Evolutionary conservation across 2,797 vertebrate genomes (phyloP), one percentile per base, ranked within the genome.

Genomic region (Propithecus perrieri): DNA sequence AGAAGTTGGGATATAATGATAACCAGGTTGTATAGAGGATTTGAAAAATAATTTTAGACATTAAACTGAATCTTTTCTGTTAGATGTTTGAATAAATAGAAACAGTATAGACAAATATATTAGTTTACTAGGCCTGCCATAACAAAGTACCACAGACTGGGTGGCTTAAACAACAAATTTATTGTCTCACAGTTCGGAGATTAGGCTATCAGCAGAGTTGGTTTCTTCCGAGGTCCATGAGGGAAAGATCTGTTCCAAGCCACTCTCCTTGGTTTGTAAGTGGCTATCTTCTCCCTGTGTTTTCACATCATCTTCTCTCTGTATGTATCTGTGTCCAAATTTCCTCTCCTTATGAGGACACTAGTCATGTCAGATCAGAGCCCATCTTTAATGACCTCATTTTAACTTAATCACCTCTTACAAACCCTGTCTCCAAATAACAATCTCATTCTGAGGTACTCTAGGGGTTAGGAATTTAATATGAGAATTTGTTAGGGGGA

Each of bases 1-100:
- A 5, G 57, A 91, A 85, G 30, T 91, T 88, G 57, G 9, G 3
- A 53, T 93, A n/a, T 26, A 55, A 1, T 85, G 38, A 53, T 74
- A 92, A 61, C 48, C 57, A 93, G 9, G 15, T 69, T 69, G 4
- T 75, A 4, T 85, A 85, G 90, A 75, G 67, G 24, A 85, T 79
- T 63, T 50, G 46, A 69, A 93, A 91, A 88, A 48, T 96, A 78
- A 80, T 69, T 85, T 93, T 89, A 85, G 69, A 57, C 24, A 63
- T 33, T 78, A 43, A 17, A 35, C 41, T 61, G 33, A 72, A 46
- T 72, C 7, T n/a, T 72, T 71, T 72, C 41, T 72, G 3, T 80
- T 72, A 80, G 4, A 30, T 72, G 46, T 94, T 92, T 91, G 26
- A 85, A 43, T 84, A 63, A 71, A 57, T 72, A 65, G 11, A 43